phyloP scores from a whole-genome alignment of 2,113 vertebrate species.

The Mesitornis unicolor region DNA sequence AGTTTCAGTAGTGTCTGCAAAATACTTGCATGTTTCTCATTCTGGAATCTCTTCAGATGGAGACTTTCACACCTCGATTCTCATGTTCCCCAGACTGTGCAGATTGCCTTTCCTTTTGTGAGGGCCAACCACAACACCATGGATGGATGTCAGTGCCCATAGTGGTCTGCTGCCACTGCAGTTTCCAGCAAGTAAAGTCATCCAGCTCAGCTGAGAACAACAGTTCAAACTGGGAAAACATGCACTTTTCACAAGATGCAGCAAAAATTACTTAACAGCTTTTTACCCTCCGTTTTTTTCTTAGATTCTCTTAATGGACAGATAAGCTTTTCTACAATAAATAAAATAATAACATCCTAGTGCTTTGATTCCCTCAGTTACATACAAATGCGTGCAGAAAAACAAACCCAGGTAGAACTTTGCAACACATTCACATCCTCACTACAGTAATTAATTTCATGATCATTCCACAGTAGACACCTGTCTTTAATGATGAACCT shows the following conservation, averaged over 20 bases:
- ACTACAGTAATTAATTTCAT: fast-evolving
- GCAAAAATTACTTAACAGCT: background rate
- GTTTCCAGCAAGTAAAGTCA: background rate
- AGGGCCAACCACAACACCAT: fast-evolving
- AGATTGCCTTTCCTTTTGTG: background rate
- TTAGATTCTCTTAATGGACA: background rate
- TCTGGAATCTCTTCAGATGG: background rate
- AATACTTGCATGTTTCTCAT: fast-evolving
- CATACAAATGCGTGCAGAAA: background rate
- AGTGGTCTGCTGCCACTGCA: background rate
- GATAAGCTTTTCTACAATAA: background rate
- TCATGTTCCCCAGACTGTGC: background rate
- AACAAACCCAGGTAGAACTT: background rate
- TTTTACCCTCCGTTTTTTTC: background rate
- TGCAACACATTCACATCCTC: background rate
- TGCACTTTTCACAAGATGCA: background rate
- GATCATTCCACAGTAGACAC: background rate
- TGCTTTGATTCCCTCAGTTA: background rate
- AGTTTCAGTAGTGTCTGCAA: background rate
- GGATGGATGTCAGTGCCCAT: background rate
- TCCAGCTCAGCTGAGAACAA: background rate
- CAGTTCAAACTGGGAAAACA: fast-evolving
- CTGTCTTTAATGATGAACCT: background rate
- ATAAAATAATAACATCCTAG: background rate
- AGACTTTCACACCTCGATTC: background rate